Conservation (phyloP, 2,113 vertebrate genomes). For the Hydropotes inermis region DNA sequence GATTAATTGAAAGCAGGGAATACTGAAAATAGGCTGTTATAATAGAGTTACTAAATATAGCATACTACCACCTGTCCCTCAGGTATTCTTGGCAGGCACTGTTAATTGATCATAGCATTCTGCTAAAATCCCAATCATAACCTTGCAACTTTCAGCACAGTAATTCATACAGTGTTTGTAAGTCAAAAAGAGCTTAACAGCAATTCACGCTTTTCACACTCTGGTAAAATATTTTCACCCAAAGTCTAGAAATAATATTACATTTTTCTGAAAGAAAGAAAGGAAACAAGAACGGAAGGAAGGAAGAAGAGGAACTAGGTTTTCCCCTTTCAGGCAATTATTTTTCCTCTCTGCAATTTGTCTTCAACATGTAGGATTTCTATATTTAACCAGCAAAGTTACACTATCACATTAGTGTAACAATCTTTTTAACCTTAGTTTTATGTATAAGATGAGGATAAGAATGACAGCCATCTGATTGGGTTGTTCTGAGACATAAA, state of each 20-base stretch:
- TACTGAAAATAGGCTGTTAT: not conserved
- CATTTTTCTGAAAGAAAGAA: not conserved
- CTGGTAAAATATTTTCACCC: not conserved
- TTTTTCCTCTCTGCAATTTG: not conserved
- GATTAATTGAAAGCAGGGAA: not conserved
- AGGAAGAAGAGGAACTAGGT: not conserved
- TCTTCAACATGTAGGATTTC: not conserved
- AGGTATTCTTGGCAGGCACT: not conserved
- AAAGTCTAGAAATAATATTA: not conserved
- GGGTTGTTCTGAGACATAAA: not conserved
- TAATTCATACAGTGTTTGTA: not conserved
- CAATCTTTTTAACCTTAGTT: not conserved
- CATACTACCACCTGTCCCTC: not conserved
- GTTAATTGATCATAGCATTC: not conserved
- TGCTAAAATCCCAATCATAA: not conserved
- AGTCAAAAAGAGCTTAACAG: not conserved
- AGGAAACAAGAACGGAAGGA: not conserved
- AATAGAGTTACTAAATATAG: not conserved
- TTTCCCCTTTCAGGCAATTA: not conserved
- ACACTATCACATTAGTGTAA: not conserved
- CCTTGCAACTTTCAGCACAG: not conserved
- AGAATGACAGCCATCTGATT: not conserved
- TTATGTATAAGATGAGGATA: not conserved
- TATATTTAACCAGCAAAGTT: not conserved
- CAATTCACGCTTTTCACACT: not conserved